Conservation (phyloP, 2,113 vertebrate genomes). For the Rhea americana region DNA sequence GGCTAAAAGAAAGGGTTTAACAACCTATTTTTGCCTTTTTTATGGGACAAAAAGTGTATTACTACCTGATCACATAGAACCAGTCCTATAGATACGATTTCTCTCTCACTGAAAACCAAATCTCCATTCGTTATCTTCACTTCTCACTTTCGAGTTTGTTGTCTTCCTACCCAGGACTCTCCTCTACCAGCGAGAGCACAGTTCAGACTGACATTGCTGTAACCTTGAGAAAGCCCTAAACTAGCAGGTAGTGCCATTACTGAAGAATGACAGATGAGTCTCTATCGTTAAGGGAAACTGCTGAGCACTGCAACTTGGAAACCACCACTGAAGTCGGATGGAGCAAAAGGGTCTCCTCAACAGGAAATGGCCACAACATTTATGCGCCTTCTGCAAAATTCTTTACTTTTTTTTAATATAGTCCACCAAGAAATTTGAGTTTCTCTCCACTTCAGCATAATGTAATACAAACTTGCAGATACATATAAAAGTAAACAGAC, state of each 20-base stretch:
- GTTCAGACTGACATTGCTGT: background rate
- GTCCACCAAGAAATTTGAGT: background rate
- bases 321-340: background rate
- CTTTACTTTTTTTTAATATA: background rate
- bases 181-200: background rate
- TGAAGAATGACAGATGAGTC: constrained; percentile 42
- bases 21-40: background rate
- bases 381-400: background rate
- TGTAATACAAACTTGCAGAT: background rate
- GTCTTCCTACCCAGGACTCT: background rate
- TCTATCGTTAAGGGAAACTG: background rate
- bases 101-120: background rate
- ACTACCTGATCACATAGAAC: background rate
- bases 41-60: background rate
- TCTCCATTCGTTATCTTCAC: background rate
- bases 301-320: constrained; percentile 27
- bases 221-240: constrained; percentile 47
- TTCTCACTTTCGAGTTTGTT: background rate
- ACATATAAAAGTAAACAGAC: background rate
- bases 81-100: background rate
- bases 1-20: background rate
- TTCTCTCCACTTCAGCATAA: background rate
- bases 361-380: background rate
- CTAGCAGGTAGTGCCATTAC: background rate
- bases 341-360: background rate